Evolutionary conservation across 1,140 invertebrate species (phyloP), one percentile per base, ranked within the genome.

Genomic region (Apis florea): DNA sequence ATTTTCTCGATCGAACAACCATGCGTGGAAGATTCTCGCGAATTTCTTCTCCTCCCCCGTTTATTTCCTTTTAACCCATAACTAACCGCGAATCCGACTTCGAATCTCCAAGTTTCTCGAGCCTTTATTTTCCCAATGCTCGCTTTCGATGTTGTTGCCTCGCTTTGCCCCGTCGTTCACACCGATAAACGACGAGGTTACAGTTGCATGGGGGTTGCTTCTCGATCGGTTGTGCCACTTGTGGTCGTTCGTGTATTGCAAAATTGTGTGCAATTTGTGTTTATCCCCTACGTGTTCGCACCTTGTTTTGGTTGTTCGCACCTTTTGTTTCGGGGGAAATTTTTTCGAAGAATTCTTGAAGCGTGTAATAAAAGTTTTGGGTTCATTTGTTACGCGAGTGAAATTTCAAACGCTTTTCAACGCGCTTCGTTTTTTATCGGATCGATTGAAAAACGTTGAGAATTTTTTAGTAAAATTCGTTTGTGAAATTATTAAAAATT

Each of bases 141-240:
- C 26, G 61, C 51, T 76, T 67, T 76, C 26, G 49, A 76, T 19
- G 61, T 40, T n/a, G n/a, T 66, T 67, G 74, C 26, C 66, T 40
- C 51, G 63, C 63, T 67, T 76, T 40, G 51, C 66, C 11, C 47
- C 61, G 47, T n/a, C 26, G 26, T 54, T 56, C 15, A n/a, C 26
- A 40, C 69, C 21, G 26, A 56, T 21, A 40, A n/a, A 31, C 26
- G 19, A 1, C 21, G 47, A 19, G 21, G 5, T 19, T 1, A 4
- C 40, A 74, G n/a, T 74, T 40, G 61, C 47, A 24, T 8, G 74
- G 24, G 8, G 1, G 12, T 21, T 5, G 61, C 24, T 47, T 66
- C 54, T 19, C 54, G 21, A 2, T n/a, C 59, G 47, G 53, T 3
- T 53, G 26, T 59, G 17, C 17, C 40, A 6, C 1, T 56, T 56